Evolutionary conservation across 2,113 vertebrate genomes (phyloP), one percentile per base, ranked within the genome.

Genomic region (Caretta caretta): DNA sequence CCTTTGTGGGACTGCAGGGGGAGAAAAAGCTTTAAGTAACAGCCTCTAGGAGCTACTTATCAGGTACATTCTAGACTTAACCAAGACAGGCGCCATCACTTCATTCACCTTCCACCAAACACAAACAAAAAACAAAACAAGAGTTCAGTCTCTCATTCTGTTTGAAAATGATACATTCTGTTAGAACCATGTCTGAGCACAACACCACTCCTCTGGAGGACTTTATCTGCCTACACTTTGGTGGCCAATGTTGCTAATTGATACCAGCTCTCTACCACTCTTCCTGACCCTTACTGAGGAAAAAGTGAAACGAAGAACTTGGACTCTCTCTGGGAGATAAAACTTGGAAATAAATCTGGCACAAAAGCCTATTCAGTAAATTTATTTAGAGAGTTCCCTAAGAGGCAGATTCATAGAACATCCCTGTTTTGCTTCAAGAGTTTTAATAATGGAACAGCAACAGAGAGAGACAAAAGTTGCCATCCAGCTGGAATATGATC

Each of bases 141-240:
- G 9, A 4, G 54, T 16, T 38, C 80, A 69, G 19, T 49, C 20
- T 84, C 12, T 65, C 93, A 89, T 95, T 97, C 49, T 89, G 11
- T 62, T 85, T 91, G 86, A 91, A 53, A 11, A 25, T 76, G n/a
- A 25, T 90, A 94, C 53, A 31, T 91, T 79, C 38, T 11, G 5
- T 75, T 75, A 75, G 69, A 75, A 24, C 38, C 38, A 24, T 75
- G 22, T 42, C 35, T 75, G 10, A 42, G 69, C 38, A 42, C 69
- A 14, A 0, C 69, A 42, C 38, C 38, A 24, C 20, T 42, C 20
- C 69, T 11, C 38, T 42, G 38, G 17, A 38, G n/a, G 69, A 38
- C 19, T 79, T 95, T 94, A 87, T 91, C 91, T 95, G 38, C 53
- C n/a, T 69, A 87, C 91, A 76, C 72, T 96, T 87, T 96, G 59